phyloP scores from a whole-genome alignment of 2,113 vertebrate genomes.

The Hyla sarda region DNA sequence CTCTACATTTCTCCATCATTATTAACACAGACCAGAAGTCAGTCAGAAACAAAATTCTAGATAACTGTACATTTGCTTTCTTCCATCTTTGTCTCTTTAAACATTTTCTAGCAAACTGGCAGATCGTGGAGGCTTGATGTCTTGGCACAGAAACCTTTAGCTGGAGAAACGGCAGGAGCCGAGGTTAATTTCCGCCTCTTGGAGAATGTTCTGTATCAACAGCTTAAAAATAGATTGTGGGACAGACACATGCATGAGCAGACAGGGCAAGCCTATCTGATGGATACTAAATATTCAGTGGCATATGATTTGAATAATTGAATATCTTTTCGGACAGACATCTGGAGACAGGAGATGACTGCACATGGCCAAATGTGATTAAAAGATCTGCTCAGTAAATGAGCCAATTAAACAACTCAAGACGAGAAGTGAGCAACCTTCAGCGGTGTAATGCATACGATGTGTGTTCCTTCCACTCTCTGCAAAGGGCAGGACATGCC shows the following conservation, averaged over 20 bases:
- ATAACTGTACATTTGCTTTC: not conserved
- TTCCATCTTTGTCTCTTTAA: constrained; percentile 1
- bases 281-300: constrained; percentile 21
- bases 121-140: not conserved
- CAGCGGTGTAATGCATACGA: not conserved
- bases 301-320: constrained; percentile 35
- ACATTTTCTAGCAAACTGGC: constrained; percentile 11
- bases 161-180: constrained; percentile 9
- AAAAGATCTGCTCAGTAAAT: constrained; percentile 25
- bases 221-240: constrained; percentile 30
- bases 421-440: not conserved
- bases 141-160: constrained; percentile 24
- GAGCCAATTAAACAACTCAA: constrained; percentile 24
- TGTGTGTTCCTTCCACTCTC: not conserved
- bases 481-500: not conserved
- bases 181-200: constrained; percentile 46
- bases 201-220: constrained; percentile 31
- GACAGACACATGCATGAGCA: constrained; percentile 12
- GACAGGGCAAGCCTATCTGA: constrained; percentile 41
- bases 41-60: not conserved
- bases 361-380: constrained; percentile 42
- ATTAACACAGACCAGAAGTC: not conserved
- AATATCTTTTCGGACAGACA: constrained; percentile 36
- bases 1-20: not conserved
- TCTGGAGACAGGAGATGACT: constrained; percentile 18